Conservation (phyloP, 1,140 invertebrate genomes). For the Agraylea sexmaculata region DNA sequence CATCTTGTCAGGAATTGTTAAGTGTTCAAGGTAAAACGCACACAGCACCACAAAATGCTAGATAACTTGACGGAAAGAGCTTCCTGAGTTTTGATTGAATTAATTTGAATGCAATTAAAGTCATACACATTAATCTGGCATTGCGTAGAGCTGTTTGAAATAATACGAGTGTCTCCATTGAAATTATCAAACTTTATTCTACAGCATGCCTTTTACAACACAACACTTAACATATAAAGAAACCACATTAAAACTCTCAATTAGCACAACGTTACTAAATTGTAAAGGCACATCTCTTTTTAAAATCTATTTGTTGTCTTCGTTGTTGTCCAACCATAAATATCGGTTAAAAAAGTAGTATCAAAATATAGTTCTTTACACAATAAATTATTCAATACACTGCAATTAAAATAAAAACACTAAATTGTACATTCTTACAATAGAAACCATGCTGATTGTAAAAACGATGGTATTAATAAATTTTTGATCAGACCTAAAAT, state of each 20-base stretch:
- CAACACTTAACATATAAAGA: slow-evolving; percentile 14
- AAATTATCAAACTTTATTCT: slow-evolving; percentile 21
- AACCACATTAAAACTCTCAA: slow-evolving; percentile 3
- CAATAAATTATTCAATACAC: too few species aligned
- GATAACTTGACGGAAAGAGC: slow-evolving; percentile 7
- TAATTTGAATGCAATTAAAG: neutral
- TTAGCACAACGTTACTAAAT: slow-evolving; percentile 5
- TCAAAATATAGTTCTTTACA: too few species aligned
- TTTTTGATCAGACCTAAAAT: too few species aligned
- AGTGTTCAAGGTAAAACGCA: too few species aligned
- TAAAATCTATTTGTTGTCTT: slow-evolving; percentile 6
- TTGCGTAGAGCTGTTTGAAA: slow-evolving; percentile 22
- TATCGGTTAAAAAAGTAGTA: too few species aligned
- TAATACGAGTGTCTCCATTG: slow-evolving; percentile 20
- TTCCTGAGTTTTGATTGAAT: neutral
- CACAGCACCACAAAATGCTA: slow-evolving; percentile 22
- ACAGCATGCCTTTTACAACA: slow-evolving; percentile 20
- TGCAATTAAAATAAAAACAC: too few species aligned
- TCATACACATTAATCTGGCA: slow-evolving; percentile 19
- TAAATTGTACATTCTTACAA: too few species aligned
- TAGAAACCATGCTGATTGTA: too few species aligned
- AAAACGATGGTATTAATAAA: too few species aligned
- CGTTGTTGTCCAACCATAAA: too few species aligned
- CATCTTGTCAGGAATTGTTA: too few species aligned
- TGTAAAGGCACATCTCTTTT: slow-evolving; percentile 10